Percentiles rank a stretch among this genome's conserved stretches.
phyloP scores from a whole-genome alignment of 2,888 invertebrate genomes.

The Byasa hedistus region DNA sequence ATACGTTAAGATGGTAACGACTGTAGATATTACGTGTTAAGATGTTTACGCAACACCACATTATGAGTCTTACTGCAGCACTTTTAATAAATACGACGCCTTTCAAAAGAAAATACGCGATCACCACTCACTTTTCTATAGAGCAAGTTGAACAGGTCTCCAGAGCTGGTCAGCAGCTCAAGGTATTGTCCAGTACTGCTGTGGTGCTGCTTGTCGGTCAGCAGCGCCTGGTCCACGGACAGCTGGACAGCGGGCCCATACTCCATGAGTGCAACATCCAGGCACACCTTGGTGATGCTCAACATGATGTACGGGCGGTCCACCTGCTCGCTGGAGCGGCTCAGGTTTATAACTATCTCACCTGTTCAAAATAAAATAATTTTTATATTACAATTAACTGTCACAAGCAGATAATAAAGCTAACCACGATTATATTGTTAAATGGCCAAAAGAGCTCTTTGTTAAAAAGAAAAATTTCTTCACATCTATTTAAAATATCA shows the following conservation, averaged over 20 bases:
- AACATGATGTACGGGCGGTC: conserved; percentile 88
- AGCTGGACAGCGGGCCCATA: conserved; percentile 89
- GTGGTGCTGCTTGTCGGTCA: conserved; percentile 88
- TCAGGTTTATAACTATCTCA: conserved; percentile 82
- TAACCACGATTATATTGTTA: too few relatives aligned
- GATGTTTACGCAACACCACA: too few relatives aligned
- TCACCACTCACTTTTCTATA: conserved; percentile 84
- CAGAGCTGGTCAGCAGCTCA: conserved; percentile 84
- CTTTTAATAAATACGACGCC: too few relatives aligned
- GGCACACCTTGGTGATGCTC: conserved; percentile 83
- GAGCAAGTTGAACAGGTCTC: conserved; percentile 85
- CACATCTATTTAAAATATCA: too few relatives aligned
- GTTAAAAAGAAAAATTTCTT: too few relatives aligned
- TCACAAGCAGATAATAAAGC: too few relatives aligned
- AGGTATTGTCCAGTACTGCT: conserved; percentile 87
- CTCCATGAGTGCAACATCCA: conserved; percentile 88
- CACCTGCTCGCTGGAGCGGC: conserved; percentile 81
- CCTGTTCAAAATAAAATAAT: conserved; percentile 55
- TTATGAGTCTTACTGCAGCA: too few relatives aligned
- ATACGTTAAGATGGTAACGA: too few relatives aligned
- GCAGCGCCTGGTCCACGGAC: conserved; percentile 49
- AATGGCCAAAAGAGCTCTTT: too few relatives aligned
- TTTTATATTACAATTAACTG: neutral
- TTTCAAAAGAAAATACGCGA: too few relatives aligned
- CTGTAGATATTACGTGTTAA: too few relatives aligned